Evolutionary conservation across 1,140 invertebrate species (phyloP).

Genomic region (Cydia pomonella): DNA sequence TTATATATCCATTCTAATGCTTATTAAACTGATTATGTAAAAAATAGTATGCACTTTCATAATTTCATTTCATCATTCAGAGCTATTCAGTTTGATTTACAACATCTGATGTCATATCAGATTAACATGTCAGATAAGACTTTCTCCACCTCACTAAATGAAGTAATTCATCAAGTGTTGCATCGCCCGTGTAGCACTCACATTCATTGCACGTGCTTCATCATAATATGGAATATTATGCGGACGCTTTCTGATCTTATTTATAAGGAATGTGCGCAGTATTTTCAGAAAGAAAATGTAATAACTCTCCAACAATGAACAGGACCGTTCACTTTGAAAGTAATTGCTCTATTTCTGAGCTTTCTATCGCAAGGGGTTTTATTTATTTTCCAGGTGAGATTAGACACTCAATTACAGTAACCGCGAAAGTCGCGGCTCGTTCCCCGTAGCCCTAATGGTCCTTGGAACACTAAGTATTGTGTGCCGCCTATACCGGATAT

Average conservation of each 20-base stretch:
- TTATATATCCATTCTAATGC: not conserved
- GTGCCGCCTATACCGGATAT: conserved; percentile 6
- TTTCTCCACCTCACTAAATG: conserved; percentile 17
- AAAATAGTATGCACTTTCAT: not conserved
- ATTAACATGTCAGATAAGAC: conserved; percentile 19
- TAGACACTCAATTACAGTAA: conserved; percentile 24
- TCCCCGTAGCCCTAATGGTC: not conserved
- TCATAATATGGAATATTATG: conserved; percentile 4
- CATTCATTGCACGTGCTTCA: not conserved
- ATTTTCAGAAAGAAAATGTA: conserved; percentile 26
- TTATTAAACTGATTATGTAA: no score
- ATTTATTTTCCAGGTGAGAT: conserved; percentile 24
- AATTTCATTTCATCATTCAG: no score
- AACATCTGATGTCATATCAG: conserved; percentile 1
- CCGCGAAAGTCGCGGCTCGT: conserved; percentile 12
- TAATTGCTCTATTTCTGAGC: conserved; percentile 35
- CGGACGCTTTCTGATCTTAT: conserved; percentile 21
- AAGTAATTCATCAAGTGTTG: conserved; percentile 15
- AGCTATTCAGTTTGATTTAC: not conserved
- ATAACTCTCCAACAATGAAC: conserved; percentile 41
- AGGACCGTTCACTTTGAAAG: conserved; percentile 42
- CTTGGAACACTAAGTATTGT: conserved; percentile 23
- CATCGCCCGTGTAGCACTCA: conserved; percentile 8
- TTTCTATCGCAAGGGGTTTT: conserved; percentile 30
- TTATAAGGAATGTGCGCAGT: not conserved